These are phyloP conservation scores for Apis florea DNA, from an alignment of 1,140 invertebrate species.

Conservation along the genomic window DNA sequence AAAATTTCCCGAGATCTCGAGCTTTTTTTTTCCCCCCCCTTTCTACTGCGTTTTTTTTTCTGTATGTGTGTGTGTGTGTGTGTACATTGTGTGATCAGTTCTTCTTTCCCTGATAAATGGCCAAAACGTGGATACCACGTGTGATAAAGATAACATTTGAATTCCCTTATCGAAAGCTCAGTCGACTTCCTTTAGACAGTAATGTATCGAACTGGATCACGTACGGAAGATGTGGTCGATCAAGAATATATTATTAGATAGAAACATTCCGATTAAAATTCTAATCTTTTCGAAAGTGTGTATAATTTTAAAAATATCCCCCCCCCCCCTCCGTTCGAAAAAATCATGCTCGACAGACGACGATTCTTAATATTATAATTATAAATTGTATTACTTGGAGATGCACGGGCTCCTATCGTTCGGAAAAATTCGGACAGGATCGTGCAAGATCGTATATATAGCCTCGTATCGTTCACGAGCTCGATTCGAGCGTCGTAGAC, in stretches of 20 bases:
- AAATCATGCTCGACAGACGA: conserved; percentile 33
- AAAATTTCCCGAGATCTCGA: conserved; percentile 4
- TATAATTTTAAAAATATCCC: background rate
- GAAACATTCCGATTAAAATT: background rate
- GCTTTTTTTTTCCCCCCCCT: background rate
- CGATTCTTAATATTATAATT: background rate
- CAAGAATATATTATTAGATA: background rate
- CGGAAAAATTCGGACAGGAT: too few relatives aligned
- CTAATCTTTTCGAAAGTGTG: too few relatives aligned
- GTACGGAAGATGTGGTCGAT: background rate
- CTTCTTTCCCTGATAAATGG: background rate
- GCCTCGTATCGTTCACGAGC: too few relatives aligned
- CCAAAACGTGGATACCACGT: background rate
- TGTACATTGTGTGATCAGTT: background rate
- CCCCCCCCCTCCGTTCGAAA: too few relatives aligned
- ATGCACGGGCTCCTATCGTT: too few relatives aligned
- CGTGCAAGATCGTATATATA: too few relatives aligned
- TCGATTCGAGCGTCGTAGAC: too few relatives aligned
- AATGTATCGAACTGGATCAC: conserved; percentile 40
- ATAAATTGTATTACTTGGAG: background rate
- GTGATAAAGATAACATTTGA: conserved; percentile 20
- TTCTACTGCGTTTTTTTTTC: background rate
- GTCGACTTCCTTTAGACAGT: conserved; percentile 29
- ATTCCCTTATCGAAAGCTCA: conserved; percentile 40
- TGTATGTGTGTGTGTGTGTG: too few relatives aligned